Base-by-base conservation (phyloP, 1,140 invertebrate genomes). In the Lycorma delicatula region DNA sequence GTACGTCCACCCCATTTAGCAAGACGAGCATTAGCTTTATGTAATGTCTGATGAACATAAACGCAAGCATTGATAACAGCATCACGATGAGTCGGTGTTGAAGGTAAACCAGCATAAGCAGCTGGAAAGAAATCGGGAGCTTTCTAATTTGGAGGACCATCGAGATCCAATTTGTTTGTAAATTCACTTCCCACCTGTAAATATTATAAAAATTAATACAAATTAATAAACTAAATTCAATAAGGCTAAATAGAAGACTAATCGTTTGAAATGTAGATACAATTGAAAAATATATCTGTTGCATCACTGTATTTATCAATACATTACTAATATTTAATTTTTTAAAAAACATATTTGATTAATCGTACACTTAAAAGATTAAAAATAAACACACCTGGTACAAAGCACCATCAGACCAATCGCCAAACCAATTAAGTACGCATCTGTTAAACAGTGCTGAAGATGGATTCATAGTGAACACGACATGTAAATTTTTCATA, bases 391-490 rank as follows among this genome's bases (percentile, higher is more conserved):
- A 75, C 58, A 92, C 90, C 77, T 98, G 93, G 80, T 93, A 99
- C 5, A 98, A 75, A 1, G 97, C 94, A 12, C 91, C 90, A 70
- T 97, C 92, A 12, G 94, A 95, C 97, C 97, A 99, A 76, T 99
- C 97, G 1, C 97, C 97, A 72, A 99, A 99, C 97, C 97, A 99
- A 73, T 99, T 99, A 31, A 99, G 80, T 1, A 99, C 97, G 76
- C 97, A 99, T 71, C 97, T 83, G 78, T 99, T 99, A 79, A 99
- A 99, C 18, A 99, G 77, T 20, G 97, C 97, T 0, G 93, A 92
- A 3, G 91, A 96, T 11, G 97, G 97, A 77, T 99, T 99, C 97
- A 99, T 99, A 0, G 97, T 99, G 71, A 99, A 99, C 9, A 99
- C 97, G 23, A 99, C 97, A 72, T 99, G 97, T 2, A 99, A 78